A percentile compares a stretch with the other conserved stretches of the same genome.
These are phyloP conservation scores for Sinocyclocheilus anophthalmus DNA, from an alignment of 2,113 vertebrate species.

Conservation along the genomic window DNA sequence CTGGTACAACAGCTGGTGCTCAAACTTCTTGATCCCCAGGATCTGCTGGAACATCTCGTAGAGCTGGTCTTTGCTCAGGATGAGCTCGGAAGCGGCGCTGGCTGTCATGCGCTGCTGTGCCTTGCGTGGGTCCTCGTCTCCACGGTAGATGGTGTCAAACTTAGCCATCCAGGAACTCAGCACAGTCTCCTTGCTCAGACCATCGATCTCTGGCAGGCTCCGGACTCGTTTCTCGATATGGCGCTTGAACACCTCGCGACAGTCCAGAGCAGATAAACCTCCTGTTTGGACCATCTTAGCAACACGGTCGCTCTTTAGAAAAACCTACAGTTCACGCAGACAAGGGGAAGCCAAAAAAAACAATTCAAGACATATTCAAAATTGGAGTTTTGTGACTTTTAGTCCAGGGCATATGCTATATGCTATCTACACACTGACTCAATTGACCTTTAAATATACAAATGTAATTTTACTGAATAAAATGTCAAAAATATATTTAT, in stretches of 20 bases:
- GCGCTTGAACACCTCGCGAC: slow-evolving; percentile 98
- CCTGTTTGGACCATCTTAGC: slow-evolving; percentile 98
- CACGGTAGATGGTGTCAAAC: slow-evolving; percentile 97
- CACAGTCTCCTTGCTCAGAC: slow-evolving; percentile 99
- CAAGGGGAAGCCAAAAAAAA: neutral
- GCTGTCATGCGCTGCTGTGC: slow-evolving; percentile 98
- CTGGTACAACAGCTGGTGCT: slow-evolving; percentile 97
- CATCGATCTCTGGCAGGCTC: slow-evolving; percentile 95
- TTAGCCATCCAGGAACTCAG: slow-evolving; percentile 99
- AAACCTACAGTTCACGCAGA: slow-evolving; percentile 79
- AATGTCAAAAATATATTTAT: no score
- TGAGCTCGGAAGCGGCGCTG: slow-evolving; percentile 94
- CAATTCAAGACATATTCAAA: neutral
- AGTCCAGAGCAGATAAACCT: slow-evolving; percentile 93
- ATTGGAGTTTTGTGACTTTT: neutral
- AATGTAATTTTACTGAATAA: no score
- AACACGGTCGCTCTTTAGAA: slow-evolving; percentile 96
- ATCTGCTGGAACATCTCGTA: slow-evolving; percentile 99
- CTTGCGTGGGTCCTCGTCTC: slow-evolving; percentile 96
- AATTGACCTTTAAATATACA: no score
- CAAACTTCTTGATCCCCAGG: slow-evolving; percentile 98
- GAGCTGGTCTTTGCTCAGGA: slow-evolving; percentile 98
- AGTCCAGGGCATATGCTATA: neutral
- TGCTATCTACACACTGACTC: neutral
- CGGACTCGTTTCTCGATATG: slow-evolving; percentile 98